Conservation (phyloP, 2,113 vertebrate genomes). For the Phoxinus phoxinus region DNA sequence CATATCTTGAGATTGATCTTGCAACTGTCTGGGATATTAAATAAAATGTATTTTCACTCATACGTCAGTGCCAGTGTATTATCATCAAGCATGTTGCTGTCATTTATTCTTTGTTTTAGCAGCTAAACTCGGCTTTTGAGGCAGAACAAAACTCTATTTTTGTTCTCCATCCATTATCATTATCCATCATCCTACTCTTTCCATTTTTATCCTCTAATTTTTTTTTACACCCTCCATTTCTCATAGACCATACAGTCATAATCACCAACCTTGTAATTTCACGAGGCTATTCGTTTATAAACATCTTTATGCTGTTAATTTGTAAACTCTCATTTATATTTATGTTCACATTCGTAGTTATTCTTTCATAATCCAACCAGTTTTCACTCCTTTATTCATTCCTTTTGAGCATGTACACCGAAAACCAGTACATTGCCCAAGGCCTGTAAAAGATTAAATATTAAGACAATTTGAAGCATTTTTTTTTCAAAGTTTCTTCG, state of each 20-base stretch:
- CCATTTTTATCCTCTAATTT: background rate
- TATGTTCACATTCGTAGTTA: background rate
- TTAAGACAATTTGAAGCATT: background rate
- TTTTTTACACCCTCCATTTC: background rate
- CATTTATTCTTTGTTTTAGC: background rate
- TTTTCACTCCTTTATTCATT: background rate
- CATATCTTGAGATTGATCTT: background rate
- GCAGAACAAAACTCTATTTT: background rate
- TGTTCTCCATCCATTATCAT: background rate
- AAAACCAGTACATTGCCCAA: background rate
- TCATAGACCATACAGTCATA: background rate
- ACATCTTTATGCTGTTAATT: slow-evolving; percentile 1
- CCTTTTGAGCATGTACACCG: background rate
- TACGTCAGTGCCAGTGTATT: background rate
- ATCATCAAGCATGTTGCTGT: background rate
- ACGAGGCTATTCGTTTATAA: background rate
- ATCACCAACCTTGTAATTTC: background rate
- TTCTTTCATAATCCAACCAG: background rate
- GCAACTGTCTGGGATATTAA: background rate
- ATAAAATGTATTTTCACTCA: background rate
- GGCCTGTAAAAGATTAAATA: slow-evolving; percentile 5
- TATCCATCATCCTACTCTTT: background rate
- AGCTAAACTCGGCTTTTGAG: background rate
- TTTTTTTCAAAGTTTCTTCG: background rate
- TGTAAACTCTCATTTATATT: slow-evolving; percentile 3